These are phyloP conservation scores for Coracias cyanogaster DNA, from an alignment of 2,797 vertebrate species.

Conservation along the genomic window DNA sequence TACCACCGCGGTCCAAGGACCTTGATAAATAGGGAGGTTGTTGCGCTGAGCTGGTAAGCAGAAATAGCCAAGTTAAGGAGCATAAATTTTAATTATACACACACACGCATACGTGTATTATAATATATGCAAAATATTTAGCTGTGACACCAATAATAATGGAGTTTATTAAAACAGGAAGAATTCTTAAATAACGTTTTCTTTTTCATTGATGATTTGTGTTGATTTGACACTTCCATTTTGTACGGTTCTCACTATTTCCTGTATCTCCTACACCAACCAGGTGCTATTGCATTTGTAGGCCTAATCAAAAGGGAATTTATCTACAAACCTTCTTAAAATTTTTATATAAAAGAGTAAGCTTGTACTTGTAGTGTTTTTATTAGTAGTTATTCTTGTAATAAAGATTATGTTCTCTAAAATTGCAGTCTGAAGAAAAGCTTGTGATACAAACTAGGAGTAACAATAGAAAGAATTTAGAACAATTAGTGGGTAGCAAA, in stretches of 20 bases:
- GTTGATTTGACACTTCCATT: not conserved
- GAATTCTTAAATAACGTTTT: not conserved
- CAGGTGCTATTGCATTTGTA: not conserved
- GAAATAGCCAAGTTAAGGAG: constrained; percentile 50
- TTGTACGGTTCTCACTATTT: not conserved
- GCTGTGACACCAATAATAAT: not conserved
- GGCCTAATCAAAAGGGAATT: not conserved
- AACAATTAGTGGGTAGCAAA: constrained; percentile 24
- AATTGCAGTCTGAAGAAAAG: not conserved
- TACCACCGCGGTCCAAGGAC: not conserved
- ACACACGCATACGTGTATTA: not conserved
- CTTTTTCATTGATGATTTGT: not conserved
- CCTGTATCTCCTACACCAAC: not conserved
- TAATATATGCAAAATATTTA: not conserved
- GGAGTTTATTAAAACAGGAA: not conserved
- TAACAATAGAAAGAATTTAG: not conserved
- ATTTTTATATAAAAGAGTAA: not conserved
- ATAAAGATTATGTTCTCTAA: constrained; percentile 12
- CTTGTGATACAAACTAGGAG: not conserved
- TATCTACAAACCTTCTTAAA: not conserved
- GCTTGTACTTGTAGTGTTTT: constrained; percentile 2
- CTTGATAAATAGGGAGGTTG: constrained; percentile 19
- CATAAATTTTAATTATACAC: constrained; percentile 38
- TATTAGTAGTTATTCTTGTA: constrained; percentile 5
- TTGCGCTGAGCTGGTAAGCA: constrained; percentile 16